Conservation (phyloP, 2,888 invertebrate species). For the Drosophila tanythrix region DNA sequence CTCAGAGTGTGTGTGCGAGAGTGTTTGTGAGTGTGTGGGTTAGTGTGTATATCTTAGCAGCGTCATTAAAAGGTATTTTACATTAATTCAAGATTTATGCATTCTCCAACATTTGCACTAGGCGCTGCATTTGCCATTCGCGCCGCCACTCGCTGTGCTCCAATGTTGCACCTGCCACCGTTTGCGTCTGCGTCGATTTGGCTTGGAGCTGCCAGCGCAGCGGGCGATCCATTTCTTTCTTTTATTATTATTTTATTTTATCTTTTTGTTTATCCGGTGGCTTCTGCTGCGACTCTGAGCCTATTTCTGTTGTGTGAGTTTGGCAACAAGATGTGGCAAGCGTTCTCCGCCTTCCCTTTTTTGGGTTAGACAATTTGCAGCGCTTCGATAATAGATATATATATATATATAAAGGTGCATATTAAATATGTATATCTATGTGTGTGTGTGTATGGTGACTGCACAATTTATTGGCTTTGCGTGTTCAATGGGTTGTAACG, state of each 20-base stretch:
- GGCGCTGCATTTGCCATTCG: slow-evolving; percentile 76
- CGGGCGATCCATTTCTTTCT: slow-evolving; percentile 79
- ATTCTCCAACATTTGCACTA: slow-evolving; percentile 66
- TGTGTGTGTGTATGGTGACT: slow-evolving; percentile 35
- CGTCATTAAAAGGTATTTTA: slow-evolving; percentile 82
- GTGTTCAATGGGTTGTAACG: slow-evolving; percentile 79
- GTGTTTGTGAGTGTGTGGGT: slow-evolving; percentile 25
- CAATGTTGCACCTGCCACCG: slow-evolving; percentile 32
- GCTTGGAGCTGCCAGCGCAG: slow-evolving; percentile 61
- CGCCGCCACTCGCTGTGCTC: slow-evolving; percentile 49
- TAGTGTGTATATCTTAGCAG: slow-evolving; percentile 60
- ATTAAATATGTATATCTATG: slow-evolving; percentile 45
- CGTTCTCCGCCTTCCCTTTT: slow-evolving; percentile 12
- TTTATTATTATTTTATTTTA: slow-evolving; percentile 25
- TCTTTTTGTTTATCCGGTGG: slow-evolving; percentile 63
- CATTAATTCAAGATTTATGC: slow-evolving; percentile 83
- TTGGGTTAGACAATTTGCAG: slow-evolving; percentile 69
- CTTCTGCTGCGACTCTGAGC: slow-evolving; percentile 38
- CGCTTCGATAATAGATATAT: slow-evolving; percentile 74
- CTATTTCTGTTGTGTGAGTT: slow-evolving; percentile 59
- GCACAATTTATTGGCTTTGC: slow-evolving; percentile 79
- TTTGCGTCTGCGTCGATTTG: slow-evolving; percentile 42
- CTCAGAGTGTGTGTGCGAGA: slow-evolving; percentile 23
- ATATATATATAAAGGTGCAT: slow-evolving; percentile 14
- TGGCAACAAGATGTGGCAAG: slow-evolving; percentile 67